Conservation (phyloP, 2,888 invertebrate species). For the Tetragonula carbonaria region DNA sequence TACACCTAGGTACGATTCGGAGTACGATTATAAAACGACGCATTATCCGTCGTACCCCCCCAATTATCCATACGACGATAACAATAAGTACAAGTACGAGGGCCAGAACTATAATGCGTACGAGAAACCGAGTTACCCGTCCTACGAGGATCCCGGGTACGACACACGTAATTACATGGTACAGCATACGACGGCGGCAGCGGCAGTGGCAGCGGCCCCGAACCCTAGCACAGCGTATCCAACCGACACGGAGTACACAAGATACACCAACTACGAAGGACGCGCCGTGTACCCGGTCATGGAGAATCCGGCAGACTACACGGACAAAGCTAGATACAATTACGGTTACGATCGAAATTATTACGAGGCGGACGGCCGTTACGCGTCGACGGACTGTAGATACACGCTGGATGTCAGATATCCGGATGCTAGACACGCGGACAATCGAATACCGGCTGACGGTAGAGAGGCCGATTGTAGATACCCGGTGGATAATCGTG, state of each 20-base stretch:
- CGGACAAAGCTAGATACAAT: constrained; percentile 76
- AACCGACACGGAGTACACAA: constrained; percentile 74
- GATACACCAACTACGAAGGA: constrained; percentile 74
- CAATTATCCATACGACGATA: constrained; percentile 83
- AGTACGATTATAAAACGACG: constrained; percentile 83
- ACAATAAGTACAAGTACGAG: constrained; percentile 79
- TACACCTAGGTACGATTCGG: constrained; percentile 77
- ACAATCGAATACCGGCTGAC: constrained; percentile 64
- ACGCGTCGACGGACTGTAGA: constrained; percentile 69
- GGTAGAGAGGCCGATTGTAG: constrained; percentile 67
- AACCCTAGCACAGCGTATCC: constrained; percentile 62
- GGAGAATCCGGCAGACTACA: constrained; percentile 67
- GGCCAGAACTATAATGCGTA: constrained; percentile 71
- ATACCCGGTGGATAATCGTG: constrained; percentile 65
- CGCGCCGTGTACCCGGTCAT: constrained; percentile 64
- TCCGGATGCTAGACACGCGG: constrained; percentile 71
- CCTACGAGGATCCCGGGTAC: constrained; percentile 75
- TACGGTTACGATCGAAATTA: constrained; percentile 75
- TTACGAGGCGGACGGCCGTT: constrained; percentile 73
- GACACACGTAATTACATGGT: constrained; percentile 72
- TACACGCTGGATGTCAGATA: constrained; percentile 66
- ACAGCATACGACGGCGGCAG: constrained; percentile 51
- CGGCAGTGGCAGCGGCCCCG: constrained; percentile 8
- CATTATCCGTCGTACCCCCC: constrained; percentile 83
- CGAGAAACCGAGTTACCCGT: constrained; percentile 71